Evolutionary conservation across 1,140 invertebrate species (phyloP).

Genomic region (Drosophila navojoa): DNA sequence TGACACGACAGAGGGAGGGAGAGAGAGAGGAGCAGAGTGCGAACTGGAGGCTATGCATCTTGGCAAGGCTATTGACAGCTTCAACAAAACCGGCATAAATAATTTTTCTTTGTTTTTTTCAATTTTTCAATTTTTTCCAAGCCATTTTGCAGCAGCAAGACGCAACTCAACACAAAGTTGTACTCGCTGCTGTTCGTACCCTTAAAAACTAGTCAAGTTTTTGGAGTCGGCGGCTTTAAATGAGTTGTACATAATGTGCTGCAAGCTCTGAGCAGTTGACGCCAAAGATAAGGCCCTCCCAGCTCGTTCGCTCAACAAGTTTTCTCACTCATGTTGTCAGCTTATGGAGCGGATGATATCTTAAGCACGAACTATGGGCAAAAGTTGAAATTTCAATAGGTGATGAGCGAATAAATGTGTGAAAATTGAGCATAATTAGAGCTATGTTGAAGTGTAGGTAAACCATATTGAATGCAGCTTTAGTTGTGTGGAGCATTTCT

Average conservation of each 20-base stretch:
- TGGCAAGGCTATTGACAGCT: constrained; percentile 70
- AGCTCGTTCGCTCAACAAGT: constrained; percentile 66
- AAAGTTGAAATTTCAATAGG: not conserved
- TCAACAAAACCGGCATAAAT: constrained; percentile 68
- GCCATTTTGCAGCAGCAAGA: constrained; percentile 68
- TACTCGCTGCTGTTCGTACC: constrained; percentile 33
- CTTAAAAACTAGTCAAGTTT: constrained; percentile 37
- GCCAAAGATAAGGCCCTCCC: constrained; percentile 36
- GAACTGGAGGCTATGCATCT: constrained; percentile 5
- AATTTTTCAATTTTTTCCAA: constrained; percentile 78
- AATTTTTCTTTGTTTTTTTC: constrained; percentile 32
- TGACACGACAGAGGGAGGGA: not conserved
- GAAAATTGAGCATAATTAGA: no score
- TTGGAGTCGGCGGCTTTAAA: constrained; percentile 66
- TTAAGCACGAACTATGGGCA: constrained; percentile 12
- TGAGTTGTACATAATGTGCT: constrained; percentile 66
- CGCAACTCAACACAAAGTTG: constrained; percentile 69
- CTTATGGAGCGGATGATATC: constrained; percentile 44
- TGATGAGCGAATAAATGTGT: not conserved
- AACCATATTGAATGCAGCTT: no score
- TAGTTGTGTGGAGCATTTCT: no score
- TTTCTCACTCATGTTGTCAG: constrained; percentile 68
- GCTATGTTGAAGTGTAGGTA: no score
- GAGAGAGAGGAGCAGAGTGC: not conserved
- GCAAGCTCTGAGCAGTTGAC: constrained; percentile 35